Evolutionary conservation across 2,888 invertebrate species (phyloP).

Genomic region (Agonopterix alstromeriana): DNA sequence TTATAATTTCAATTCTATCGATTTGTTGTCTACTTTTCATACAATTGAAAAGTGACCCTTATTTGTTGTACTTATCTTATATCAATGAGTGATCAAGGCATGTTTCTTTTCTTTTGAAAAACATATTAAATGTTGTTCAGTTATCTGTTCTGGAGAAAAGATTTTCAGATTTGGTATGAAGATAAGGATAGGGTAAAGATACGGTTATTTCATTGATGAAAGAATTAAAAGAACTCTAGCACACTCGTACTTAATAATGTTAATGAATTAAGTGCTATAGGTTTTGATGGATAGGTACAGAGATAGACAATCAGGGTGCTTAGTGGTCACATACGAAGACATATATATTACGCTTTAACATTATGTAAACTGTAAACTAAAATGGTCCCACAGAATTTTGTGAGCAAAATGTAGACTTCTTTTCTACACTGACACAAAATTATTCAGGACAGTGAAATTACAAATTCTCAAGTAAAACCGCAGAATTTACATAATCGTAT

Average conservation of each 20-base stretch:
- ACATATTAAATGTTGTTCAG: too few species aligned
- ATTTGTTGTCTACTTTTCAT: too few species aligned
- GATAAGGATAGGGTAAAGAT: constrained; percentile 12
- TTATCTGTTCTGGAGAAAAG: too few species aligned
- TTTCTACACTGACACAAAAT: constrained; percentile 1
- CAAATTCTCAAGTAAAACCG: background rate
- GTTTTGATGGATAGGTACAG: background rate
- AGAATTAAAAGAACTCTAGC: too few species aligned
- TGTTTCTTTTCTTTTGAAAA: too few species aligned
- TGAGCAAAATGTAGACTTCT: constrained; percentile 32
- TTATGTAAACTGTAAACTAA: constrained; percentile 23
- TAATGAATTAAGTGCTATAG: too few species aligned
- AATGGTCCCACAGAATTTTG: constrained; percentile 53
- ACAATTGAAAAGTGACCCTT: too few species aligned
- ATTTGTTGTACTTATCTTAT: too few species aligned
- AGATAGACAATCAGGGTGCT: background rate
- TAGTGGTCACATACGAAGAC: background rate
- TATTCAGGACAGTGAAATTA: background rate
- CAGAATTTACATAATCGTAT: constrained; percentile 1
- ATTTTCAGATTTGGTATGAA: too few species aligned
- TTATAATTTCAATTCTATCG: too few species aligned
- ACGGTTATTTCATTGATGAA: constrained; percentile 5
- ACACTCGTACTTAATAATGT: too few species aligned
- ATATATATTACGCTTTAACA: background rate
- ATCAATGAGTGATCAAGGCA: too few species aligned